Conservation (phyloP, 2,888 invertebrate genomes). For the Eueremaeus valkanovi region DNA sequence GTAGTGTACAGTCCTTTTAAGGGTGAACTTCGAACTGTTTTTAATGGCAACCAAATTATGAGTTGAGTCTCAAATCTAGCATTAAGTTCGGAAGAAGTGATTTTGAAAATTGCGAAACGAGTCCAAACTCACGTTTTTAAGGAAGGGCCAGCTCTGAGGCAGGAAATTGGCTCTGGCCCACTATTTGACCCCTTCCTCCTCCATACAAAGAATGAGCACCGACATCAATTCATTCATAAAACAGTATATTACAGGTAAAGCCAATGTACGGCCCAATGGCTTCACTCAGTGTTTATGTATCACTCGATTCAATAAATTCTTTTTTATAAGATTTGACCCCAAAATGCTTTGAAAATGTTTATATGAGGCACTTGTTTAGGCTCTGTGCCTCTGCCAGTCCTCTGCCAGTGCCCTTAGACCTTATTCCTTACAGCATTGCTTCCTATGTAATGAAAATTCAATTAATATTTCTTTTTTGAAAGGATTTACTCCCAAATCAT, state of each 20-base stretch:
- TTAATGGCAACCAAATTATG: slow-evolving; percentile 5
- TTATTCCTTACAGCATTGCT: slow-evolving; percentile 21
- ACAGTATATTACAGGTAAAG: slow-evolving; percentile 2
- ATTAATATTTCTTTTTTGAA: slow-evolving; percentile 32
- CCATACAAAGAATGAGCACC: slow-evolving; percentile 7
- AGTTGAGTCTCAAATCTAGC: slow-evolving; percentile 19
- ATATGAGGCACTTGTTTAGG: background rate
- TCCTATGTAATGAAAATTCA: slow-evolving; percentile 33
- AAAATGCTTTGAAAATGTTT: background rate
- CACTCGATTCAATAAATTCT: slow-evolving; percentile 12
- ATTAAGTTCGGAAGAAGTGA: background rate
- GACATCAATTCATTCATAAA: slow-evolving; percentile 27
- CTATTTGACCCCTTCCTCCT: slow-evolving; percentile 27
- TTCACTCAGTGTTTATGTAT: background rate
- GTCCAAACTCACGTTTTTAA: slow-evolving; percentile 29
- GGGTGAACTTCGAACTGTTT: background rate
- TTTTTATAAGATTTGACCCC: slow-evolving; percentile 8
- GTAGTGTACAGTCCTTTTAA: background rate
- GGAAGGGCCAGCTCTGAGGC: slow-evolving; percentile 6
- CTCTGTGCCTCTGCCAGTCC: background rate
- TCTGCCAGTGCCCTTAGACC: slow-evolving; percentile 11
- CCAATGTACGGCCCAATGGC: background rate
- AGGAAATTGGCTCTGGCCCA: slow-evolving; percentile 26
- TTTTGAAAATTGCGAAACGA: slow-evolving; percentile 19
- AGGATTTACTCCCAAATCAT: slow-evolving; percentile 33